Conservation (phyloP, 2,888 invertebrate genomes). For the Limnephilus lunatus region DNA sequence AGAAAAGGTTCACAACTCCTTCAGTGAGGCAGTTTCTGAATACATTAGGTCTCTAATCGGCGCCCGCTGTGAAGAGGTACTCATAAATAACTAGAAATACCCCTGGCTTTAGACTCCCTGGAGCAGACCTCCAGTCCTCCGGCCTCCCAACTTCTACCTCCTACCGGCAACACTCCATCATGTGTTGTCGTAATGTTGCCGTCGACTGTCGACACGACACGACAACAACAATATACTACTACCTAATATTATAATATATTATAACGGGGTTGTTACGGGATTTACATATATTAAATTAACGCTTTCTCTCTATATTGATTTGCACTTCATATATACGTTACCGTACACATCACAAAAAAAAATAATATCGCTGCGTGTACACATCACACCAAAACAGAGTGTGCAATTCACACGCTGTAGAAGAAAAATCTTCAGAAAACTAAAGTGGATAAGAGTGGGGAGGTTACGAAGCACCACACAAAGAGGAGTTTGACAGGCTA, state of each 20-base stretch:
- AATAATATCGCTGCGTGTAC: too few species aligned
- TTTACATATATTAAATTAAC: not conserved
- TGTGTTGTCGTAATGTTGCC: constrained; percentile 60
- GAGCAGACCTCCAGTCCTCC: constrained; percentile 31
- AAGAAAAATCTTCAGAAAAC: too few species aligned
- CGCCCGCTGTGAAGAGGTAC: constrained; percentile 64
- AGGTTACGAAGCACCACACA: too few species aligned
- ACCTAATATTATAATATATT: not conserved
- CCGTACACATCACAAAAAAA: too few species aligned
- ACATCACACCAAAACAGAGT: too few species aligned
- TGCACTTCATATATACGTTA: not conserved
- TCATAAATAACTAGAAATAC: constrained; percentile 63
- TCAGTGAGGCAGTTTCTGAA: constrained; percentile 20
- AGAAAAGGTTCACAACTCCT: constrained; percentile 10
- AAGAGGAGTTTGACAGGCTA: too few species aligned
- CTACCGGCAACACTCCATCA: constrained; percentile 60
- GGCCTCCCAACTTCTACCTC: constrained; percentile 7
- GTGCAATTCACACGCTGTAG: too few species aligned
- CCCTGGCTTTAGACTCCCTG: constrained; percentile 5
- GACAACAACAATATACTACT: not conserved
- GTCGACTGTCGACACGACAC: constrained; percentile 26
- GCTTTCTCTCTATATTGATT: too few species aligned
- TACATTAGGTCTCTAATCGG: constrained; percentile 56
- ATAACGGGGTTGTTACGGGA: not conserved
- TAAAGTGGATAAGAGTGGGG: too few species aligned